Percentiles rank a stretch among this genome's conserved stretches.
Conservation (phyloP, 2,888 invertebrate species). For the Standfussiana lucernea region DNA sequence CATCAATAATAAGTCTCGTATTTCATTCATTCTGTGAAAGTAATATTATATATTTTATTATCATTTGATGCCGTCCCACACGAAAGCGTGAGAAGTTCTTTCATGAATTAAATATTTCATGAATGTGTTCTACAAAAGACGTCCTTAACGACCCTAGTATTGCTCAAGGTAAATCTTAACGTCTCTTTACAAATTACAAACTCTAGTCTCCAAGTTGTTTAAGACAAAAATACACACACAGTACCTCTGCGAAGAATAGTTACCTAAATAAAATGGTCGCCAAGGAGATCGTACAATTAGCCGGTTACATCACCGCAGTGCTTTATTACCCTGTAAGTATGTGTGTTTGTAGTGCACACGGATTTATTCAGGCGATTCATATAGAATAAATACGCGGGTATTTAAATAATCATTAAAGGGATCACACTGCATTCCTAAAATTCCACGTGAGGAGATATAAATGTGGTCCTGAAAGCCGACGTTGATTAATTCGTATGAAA, state of each 20-base stretch:
- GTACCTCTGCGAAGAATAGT: conserved; percentile 19
- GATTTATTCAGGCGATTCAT: conserved; percentile 45
- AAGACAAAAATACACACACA: conserved; percentile 28
- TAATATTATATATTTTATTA: conserved; percentile 38
- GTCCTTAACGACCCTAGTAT: conserved; percentile 1
- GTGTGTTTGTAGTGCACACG: conserved; percentile 35
- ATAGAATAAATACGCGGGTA: conserved; percentile 43
- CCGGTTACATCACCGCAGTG: conserved; percentile 36
- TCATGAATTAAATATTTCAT: conserved; percentile 37
- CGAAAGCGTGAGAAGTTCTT: background rate
- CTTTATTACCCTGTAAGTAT: conserved; percentile 33
- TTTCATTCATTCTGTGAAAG: conserved; percentile 36
- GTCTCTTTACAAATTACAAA: background rate
- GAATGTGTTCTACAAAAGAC: conserved; percentile 4
- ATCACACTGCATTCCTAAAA: conserved; percentile 46
- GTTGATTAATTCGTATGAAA: conserved; percentile 57
- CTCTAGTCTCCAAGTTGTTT: background rate
- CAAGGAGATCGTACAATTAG: conserved; percentile 58
- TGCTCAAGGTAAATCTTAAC: conserved; percentile 2
- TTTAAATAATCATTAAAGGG: conserved; percentile 58
- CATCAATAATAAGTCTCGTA: conserved; percentile 13
- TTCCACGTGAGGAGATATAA: conserved; percentile 49
- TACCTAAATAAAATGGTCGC: conserved; percentile 41
- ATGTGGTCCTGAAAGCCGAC: conserved; percentile 56
- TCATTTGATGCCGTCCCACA: conserved; percentile 17